Conservation (phyloP, 1,140 invertebrate species). For the Drosophila parabipectinata region DNA sequence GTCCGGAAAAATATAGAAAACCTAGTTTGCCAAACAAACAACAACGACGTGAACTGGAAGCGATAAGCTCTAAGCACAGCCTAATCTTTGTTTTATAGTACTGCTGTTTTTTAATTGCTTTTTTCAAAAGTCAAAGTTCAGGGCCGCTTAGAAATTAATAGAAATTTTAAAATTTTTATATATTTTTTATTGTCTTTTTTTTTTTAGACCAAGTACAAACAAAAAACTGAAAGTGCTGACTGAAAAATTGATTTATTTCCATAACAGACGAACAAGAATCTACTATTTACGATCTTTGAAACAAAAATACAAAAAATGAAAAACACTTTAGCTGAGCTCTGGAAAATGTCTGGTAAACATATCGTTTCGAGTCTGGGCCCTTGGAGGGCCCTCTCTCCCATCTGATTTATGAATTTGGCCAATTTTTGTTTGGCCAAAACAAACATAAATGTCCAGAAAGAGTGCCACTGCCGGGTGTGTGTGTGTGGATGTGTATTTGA, state of each 20-base stretch:
- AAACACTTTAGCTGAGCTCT: background rate
- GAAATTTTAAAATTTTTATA: too few species aligned
- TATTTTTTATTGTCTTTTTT: background rate
- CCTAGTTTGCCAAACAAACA: background rate
- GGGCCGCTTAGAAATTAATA: background rate
- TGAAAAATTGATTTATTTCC: background rate
- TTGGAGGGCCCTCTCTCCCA: conserved; percentile 6
- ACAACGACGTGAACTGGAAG: background rate
- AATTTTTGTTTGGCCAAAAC: conserved; percentile 37
- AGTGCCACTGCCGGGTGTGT: background rate
- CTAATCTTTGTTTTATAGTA: conserved; percentile 6
- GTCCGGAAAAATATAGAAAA: conserved; percentile 2
- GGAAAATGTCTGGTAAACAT: conserved; percentile 1
- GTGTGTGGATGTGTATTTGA: conserved; percentile 26
- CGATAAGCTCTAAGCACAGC: background rate
- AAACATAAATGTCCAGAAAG: conserved; percentile 23
- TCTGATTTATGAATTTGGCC: conserved; percentile 38
- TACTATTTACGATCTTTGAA: conserved; percentile 19
- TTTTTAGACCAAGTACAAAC: background rate
- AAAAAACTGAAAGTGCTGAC: background rate
- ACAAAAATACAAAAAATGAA: background rate
- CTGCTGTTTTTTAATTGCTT: background rate
- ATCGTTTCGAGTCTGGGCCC: background rate
- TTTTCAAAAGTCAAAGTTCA: conserved; percentile 6
- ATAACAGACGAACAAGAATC: background rate